A percentile compares a stretch with the other conserved stretches of the same genome.
These are phyloP conservation scores for Epinotia bilunana DNA, from an alignment of 2,888 invertebrate genomes.

Conservation along the genomic window DNA sequence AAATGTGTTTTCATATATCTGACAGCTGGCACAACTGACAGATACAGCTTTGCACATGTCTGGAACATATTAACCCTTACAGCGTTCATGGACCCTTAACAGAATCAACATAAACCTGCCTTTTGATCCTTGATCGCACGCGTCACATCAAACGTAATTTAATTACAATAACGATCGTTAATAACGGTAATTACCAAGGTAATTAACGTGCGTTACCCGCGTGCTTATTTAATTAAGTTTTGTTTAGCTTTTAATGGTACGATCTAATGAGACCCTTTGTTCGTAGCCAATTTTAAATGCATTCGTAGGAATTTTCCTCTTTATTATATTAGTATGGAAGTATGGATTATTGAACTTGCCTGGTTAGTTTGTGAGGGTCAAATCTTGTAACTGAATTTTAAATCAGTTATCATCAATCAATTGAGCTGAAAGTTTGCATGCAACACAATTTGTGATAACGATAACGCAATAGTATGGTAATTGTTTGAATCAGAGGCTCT, in stretches of 20 bases:
- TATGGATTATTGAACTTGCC: too few species aligned
- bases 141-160: slow-evolving; percentile 3
- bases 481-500: too few species aligned
- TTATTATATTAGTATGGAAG: too few species aligned
- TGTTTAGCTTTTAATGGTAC: background rate
- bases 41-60: background rate
- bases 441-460: too few species aligned
- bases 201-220: slow-evolving; percentile 3
- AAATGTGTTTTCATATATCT: background rate
- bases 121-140: background rate
- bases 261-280: background rate
- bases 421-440: too few species aligned
- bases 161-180: slow-evolving; percentile 8
- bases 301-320: background rate
- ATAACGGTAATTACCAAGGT: slow-evolving; percentile 5
- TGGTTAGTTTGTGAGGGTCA: too few species aligned
- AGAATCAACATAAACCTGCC: background rate
- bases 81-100: background rate
- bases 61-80: background rate
- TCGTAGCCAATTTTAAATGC: background rate
- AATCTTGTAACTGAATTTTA: too few species aligned
- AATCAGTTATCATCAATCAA: too few species aligned
- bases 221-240: background rate
- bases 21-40: background rate
- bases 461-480: too few species aligned